Percentiles rank a stretch among this genome's conserved stretches.
Conservation (phyloP, 2,113 vertebrate species). For the Saguinus midas region DNA sequence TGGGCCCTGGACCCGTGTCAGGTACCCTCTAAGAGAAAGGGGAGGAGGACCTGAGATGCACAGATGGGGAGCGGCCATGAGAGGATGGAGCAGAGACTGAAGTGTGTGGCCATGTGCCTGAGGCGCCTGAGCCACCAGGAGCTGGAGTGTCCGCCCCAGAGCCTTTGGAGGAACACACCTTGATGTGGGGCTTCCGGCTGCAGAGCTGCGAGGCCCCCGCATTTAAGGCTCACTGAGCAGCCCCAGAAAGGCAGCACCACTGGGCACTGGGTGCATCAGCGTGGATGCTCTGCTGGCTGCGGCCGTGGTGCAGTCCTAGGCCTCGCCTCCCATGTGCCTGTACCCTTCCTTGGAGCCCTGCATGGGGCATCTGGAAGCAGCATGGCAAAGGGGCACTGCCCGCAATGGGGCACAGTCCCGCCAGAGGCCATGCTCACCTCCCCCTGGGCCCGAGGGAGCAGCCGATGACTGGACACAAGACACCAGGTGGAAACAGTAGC, state of each 20-base stretch:
- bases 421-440: neutral
- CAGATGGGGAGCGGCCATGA: rapidly evolving
- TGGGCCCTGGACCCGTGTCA: neutral
- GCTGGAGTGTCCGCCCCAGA: neutral
- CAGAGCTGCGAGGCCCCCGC: neutral
- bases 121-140: neutral
- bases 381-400: no score
- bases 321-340: no score
- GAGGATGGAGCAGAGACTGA: neutral
- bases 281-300: no score
- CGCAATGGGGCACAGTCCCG: no score
- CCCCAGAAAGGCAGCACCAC: no score
- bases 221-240: no score
- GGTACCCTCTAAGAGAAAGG: neutral
- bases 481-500: neutral
- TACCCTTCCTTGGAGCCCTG: no score
- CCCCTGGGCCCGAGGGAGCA: neutral
- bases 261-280: no score
- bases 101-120: neutral
- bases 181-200: neutral
- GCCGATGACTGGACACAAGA: no score
- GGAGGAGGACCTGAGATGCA: neutral
- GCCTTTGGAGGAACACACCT: rapidly evolving
- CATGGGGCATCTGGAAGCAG: no score
- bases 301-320: no score